phyloP scores from a whole-genome alignment of 2,888 invertebrate genomes.

The Lithosia quadra region DNA sequence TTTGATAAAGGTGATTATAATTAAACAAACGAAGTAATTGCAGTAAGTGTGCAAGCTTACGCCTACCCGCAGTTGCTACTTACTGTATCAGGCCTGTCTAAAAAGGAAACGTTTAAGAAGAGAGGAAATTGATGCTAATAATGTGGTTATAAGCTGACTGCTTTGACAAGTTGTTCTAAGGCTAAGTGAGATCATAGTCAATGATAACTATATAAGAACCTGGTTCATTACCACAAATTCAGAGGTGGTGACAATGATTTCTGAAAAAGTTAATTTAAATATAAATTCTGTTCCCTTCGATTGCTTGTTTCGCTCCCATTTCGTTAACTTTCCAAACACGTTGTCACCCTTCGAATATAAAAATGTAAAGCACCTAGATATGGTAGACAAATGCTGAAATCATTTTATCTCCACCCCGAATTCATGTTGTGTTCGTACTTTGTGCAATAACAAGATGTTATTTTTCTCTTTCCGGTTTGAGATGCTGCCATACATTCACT shows the following conservation, averaged over 20 bases:
- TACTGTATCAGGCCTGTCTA: neutral
- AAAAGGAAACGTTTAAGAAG: slow-evolving; percentile 39
- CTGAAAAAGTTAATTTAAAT: slow-evolving; percentile 8
- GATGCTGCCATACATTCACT: slow-evolving; percentile 31
- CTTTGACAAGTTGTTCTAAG: too few species aligned
- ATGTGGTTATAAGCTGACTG: slow-evolving; percentile 15
- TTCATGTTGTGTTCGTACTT: slow-evolving; percentile 44
- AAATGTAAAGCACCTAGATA: slow-evolving; percentile 66
- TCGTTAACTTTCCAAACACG: slow-evolving; percentile 69
- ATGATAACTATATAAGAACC: too few species aligned
- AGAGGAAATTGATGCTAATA: slow-evolving; percentile 44
- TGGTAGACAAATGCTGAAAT: slow-evolving; percentile 64
- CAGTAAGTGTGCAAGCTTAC: too few species aligned
- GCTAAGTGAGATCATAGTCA: too few species aligned
- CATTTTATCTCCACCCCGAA: slow-evolving; percentile 60
- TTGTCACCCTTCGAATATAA: slow-evolving; percentile 65
- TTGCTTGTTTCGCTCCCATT: slow-evolving; percentile 58
- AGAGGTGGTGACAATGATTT: neutral
- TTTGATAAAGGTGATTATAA: too few species aligned
- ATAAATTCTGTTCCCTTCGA: slow-evolving; percentile 46
- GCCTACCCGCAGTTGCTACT: too few species aligned
- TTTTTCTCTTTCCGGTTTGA: slow-evolving; percentile 26
- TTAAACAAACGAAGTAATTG: too few species aligned
- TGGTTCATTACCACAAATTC: neutral
- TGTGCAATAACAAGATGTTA: slow-evolving; percentile 33